phyloP scores from a whole-genome alignment of 2,797 vertebrate genomes.

The Poecilia gillii region DNA sequence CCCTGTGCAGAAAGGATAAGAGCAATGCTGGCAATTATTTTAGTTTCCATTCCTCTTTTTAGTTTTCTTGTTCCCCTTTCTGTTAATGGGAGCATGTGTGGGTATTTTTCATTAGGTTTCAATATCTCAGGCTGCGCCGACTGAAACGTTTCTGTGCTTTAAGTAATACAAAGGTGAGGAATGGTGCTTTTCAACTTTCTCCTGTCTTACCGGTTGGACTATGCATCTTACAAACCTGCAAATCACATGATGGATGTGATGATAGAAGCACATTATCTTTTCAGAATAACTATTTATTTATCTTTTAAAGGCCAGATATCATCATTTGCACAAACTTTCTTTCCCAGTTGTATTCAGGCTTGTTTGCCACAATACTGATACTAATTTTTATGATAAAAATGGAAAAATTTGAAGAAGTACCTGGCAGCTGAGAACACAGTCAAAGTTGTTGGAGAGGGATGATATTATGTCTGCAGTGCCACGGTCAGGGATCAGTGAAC shows the following conservation, averaged over 20 bases:
- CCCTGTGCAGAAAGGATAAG: background rate
- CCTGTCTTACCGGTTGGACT: slow-evolving; percentile 38
- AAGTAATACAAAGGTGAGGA: background rate
- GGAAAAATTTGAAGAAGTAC: background rate
- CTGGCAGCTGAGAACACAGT: background rate
- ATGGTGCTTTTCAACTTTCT: background rate
- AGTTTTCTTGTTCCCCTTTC: slow-evolving; percentile 28
- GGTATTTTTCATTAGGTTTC: slow-evolving; percentile 1
- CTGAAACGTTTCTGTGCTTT: background rate
- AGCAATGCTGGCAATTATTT: slow-evolving; percentile 16
- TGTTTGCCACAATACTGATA: background rate
- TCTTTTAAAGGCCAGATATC: background rate
- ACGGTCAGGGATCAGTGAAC: too few relatives aligned
- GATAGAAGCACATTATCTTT: background rate
- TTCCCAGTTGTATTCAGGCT: background rate
- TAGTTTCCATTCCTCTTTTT: slow-evolving; percentile 37
- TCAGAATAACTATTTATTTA: background rate
- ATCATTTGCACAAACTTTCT: background rate
- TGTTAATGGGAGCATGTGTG: background rate
- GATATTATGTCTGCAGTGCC: background rate
- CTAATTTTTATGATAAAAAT: background rate
- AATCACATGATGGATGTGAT: background rate
- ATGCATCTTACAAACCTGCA: slow-evolving; percentile 9
- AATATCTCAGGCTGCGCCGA: background rate
- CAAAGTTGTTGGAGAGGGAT: background rate